Evolutionary conservation across 37 sponge, comb jelly and placozoan genomes (phyloP).

Genomic region (Diacarnus erythraeanus): DNA sequence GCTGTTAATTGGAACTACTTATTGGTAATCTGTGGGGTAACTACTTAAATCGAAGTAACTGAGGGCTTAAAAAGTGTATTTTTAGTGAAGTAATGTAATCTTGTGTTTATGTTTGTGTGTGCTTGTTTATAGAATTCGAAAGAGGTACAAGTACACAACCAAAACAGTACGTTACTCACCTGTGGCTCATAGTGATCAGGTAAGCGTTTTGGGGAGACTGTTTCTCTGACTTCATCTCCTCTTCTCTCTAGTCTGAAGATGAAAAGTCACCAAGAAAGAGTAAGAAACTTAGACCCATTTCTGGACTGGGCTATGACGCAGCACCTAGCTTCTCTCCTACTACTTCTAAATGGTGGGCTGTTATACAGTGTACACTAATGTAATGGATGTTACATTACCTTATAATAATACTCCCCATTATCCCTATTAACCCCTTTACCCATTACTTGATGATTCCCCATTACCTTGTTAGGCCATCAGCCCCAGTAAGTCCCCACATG

Average conservation of each 20-base stretch:
- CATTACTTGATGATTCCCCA: no score
- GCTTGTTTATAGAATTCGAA: conserved; percentile 1
- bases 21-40: no score
- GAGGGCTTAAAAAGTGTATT: no score
- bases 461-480: conserved; percentile 22
- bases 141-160: conserved; percentile 1
- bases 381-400: background rate
- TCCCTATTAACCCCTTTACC: conserved; percentile 10
- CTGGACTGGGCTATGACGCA: conserved; percentile 31
- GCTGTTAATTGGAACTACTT: no score
- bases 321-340: conserved; percentile 18
- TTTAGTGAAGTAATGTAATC: no score
- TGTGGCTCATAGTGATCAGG: conserved; percentile 11
- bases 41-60: no score
- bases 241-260: conserved; percentile 33
- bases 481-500: conserved; percentile 55
- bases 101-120: background rate
- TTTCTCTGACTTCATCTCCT: conserved; percentile 9
- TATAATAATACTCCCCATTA: background rate
- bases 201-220: background rate
- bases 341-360: conserved; percentile 3
- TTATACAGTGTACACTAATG: background rate
- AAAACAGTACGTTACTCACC: conserved; percentile 35
- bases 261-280: conserved; percentile 3
- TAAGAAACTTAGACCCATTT: background rate